Percentiles rank a stretch among this genome's conserved stretches.
These are phyloP conservation scores for Zalophus californianus DNA, from an alignment of 2,797 vertebrate species.

Conservation along the genomic window DNA sequence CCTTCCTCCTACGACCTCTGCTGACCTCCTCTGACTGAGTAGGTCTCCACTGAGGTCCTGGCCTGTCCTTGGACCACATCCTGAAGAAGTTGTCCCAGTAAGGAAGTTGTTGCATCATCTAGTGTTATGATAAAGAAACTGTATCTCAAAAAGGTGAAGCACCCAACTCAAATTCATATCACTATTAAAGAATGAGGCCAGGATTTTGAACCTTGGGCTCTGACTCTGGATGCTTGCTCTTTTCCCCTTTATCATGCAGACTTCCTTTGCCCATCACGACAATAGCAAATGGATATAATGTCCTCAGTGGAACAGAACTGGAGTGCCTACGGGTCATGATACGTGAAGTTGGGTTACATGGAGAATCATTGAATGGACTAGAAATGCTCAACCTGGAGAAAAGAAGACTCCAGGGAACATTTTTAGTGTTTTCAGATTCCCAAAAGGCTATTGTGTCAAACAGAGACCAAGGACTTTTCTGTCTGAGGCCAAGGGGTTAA, in stretches of 20 bases:
- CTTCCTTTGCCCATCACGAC: neutral
- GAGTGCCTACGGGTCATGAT: neutral
- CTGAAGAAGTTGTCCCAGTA: constrained; percentile 13
- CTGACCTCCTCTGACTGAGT: neutral
- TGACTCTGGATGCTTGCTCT: neutral
- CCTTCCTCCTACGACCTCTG: constrained; percentile 14
- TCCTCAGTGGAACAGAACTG: constrained; percentile 44
- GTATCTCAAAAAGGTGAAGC: constrained; percentile 44
- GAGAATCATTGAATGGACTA: neutral
- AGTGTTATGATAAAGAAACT: constrained; percentile 22
- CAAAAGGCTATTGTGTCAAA: neutral
- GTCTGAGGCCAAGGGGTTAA: constrained; percentile 50
- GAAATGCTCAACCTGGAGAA: constrained; percentile 20
- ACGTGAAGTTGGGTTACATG: neutral
- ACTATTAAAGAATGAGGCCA: constrained; percentile 11
- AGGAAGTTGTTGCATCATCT: neutral
- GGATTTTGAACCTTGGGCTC: constrained; percentile 12
- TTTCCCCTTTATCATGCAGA: neutral
- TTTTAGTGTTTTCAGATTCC: constrained; percentile 14
- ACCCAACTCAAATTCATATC: neutral
- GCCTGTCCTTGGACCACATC: constrained; percentile 43
- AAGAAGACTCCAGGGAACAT: neutral
- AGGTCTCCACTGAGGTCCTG: constrained; percentile 11
- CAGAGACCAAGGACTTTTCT: constrained; percentile 33
- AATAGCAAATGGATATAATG: neutral